A percentile compares a stretch with the other conserved stretches of the same genome.
Conservation (phyloP, 2,888 invertebrate genomes). For the Mesoligia furuncula region DNA sequence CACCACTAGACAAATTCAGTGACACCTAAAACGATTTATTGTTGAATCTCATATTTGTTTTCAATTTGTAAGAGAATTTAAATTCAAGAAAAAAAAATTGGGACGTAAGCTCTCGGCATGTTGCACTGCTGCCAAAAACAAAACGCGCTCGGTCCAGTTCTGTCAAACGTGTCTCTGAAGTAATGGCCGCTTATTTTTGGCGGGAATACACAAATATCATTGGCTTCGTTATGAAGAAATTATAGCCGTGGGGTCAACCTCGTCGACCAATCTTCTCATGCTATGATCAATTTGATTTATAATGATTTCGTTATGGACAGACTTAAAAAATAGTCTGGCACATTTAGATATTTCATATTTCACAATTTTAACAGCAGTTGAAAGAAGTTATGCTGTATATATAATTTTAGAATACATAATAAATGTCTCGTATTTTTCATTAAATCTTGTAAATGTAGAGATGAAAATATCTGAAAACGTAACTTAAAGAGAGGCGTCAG, state of each 20-base stretch:
- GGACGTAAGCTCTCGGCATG: slow-evolving; percentile 58
- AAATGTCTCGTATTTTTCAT: slow-evolving; percentile 26
- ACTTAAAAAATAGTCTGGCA: slow-evolving; percentile 9
- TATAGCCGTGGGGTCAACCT: slow-evolving; percentile 71
- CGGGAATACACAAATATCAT: slow-evolving; percentile 82
- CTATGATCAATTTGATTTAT: slow-evolving; percentile 68
- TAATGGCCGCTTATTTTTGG: slow-evolving; percentile 87
- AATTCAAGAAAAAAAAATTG: slow-evolving; percentile 60
- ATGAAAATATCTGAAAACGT: slow-evolving; percentile 52
- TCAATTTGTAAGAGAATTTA: slow-evolving; percentile 67
- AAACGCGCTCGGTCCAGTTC: slow-evolving; percentile 82
- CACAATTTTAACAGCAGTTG: slow-evolving; percentile 17
- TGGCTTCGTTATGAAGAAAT: slow-evolving; percentile 79
- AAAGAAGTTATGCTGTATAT: slow-evolving; percentile 13
- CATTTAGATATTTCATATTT: slow-evolving; percentile 21
- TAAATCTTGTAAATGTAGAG: slow-evolving; percentile 39
- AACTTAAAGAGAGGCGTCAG: slow-evolving; percentile 53
- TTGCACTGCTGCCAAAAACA: slow-evolving; percentile 75
- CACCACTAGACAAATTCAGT: slow-evolving; percentile 32
- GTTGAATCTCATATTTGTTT: slow-evolving; percentile 61
- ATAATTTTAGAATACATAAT: slow-evolving; percentile 16
- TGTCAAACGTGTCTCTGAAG: slow-evolving; percentile 84
- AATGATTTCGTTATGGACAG: slow-evolving; percentile 54
- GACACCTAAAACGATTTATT: slow-evolving; percentile 58
- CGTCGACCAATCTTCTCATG: slow-evolving; percentile 69